Base-by-base conservation (phyloP, 2,113 vertebrate genomes). In the Gymnorhina tibicen region DNA sequence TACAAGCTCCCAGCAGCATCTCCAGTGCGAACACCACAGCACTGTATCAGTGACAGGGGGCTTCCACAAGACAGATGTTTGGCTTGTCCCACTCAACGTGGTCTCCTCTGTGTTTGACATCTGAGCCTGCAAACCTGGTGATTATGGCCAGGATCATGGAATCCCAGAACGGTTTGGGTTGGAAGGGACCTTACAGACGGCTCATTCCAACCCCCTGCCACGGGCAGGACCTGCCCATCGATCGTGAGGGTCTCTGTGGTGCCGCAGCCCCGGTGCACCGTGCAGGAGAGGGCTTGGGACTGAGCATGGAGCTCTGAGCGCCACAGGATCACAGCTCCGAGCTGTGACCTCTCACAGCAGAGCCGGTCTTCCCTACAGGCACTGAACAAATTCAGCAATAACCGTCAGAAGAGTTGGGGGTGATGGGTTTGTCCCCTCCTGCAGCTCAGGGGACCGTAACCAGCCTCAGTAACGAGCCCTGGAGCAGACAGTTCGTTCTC, bases 11-110 rank as follows among this genome's bases (percentile, higher is more conserved):
- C 78, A 35, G 66, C 62, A 70, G 82, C 53, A 11, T 26, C 47
- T 14, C 13, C 70, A 23, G 56, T 8, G 3, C 6, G 12, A 66
- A 7, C 47, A 37, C 1, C 4, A 3, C 50, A 33, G 46, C 42
- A 1, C 19, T 4, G 50, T 7, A 1, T 1, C 17, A 2, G 4
- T 3, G 50, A 20, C 44, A 2, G 0, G 4, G 16, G 21, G 39
- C 56, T 64, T 28, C 59, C 60, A 7, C 7, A 20, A 12, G 47
- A 22, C 73, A 46, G 44, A 18, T 3, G 27, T 16, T 17, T 3
- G 2, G 16, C 18, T 4, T 33, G 27, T 30, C 93, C 77, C 19
- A 2, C 60, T 47, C 47, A 1, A 0, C 1, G 0, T 0, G 15
- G 4, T 6, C 49, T 10, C 3, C 70, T 42, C 6, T 0, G 22